Evolutionary conservation across 2,113 vertebrate genomes (phyloP).

Genomic region (Kobus ellipsiprymnus): DNA sequence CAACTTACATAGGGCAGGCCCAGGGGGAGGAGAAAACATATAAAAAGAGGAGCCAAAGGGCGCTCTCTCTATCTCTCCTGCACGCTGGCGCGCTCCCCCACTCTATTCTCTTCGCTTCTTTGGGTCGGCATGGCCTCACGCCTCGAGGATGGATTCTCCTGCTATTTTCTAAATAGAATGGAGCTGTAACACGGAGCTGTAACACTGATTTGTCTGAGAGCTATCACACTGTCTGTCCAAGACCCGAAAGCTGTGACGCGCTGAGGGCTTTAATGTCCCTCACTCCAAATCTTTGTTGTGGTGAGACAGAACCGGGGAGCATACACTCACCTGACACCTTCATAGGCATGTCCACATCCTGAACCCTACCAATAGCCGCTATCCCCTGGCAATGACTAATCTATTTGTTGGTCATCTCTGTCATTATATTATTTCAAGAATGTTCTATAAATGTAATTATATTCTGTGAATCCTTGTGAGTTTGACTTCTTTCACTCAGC

Average conservation of each 20-base stretch:
- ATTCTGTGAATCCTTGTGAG: background rate
- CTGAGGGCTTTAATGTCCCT: background rate
- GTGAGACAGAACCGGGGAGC: background rate
- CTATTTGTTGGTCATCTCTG: background rate
- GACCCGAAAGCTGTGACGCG: background rate
- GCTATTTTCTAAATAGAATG: background rate
- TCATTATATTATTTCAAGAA: background rate
- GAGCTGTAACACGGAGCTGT: background rate
- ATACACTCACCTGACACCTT: background rate
- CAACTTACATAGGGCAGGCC: background rate
- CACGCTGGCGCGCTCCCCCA: fast-evolving
- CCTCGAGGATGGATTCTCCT: background rate
- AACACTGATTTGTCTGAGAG: background rate
- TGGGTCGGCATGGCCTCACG: background rate
- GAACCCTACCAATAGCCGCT: background rate
- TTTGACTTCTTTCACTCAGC: background rate
- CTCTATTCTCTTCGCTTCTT: background rate
- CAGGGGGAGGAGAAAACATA: background rate
- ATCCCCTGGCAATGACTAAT: background rate
- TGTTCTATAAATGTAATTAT: background rate
- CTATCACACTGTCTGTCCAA: background rate
- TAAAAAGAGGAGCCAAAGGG: background rate
- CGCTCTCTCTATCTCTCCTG: background rate
- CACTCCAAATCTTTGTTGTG: background rate
- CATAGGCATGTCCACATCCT: background rate